A percentile compares a stretch with the other conserved stretches of the same genome.
These are phyloP conservation scores for Tragelaphus scriptus DNA, from an alignment of 2,113 vertebrate species.

Conservation along the genomic window DNA sequence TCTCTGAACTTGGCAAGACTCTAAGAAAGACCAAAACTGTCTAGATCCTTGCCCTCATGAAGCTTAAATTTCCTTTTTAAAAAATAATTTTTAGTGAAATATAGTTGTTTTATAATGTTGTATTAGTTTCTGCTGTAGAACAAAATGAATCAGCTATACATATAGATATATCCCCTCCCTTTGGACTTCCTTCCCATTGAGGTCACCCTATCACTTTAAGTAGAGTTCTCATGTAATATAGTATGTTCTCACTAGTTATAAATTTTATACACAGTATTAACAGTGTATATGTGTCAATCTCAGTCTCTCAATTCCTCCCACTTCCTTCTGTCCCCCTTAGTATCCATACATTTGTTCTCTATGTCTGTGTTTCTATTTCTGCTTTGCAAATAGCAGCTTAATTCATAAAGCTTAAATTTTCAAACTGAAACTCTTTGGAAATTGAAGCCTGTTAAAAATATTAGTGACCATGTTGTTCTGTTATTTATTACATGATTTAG, in stretches of 20 bases:
- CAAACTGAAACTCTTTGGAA: not conserved
- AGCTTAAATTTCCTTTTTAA: not conserved
- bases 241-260: not conserved
- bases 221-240: not conserved
- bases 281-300: not conserved
- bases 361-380: not conserved
- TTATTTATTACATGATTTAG: not conserved
- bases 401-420: not conserved
- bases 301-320: not conserved
- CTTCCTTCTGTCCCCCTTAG: not conserved
- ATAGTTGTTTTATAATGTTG: not conserved
- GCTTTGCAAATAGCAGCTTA: not conserved
- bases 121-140: not conserved
- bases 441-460: not conserved
- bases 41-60: not conserved
- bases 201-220: not conserved
- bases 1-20: not conserved
- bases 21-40: not conserved
- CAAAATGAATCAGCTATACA: not conserved
- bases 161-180: not conserved
- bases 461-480: not conserved
- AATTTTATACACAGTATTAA: not conserved
- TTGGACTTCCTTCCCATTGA: not conserved
- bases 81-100: not conserved
- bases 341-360: not conserved